Conservation (phyloP, 2,888 invertebrate species). For the Boloria selene region DNA sequence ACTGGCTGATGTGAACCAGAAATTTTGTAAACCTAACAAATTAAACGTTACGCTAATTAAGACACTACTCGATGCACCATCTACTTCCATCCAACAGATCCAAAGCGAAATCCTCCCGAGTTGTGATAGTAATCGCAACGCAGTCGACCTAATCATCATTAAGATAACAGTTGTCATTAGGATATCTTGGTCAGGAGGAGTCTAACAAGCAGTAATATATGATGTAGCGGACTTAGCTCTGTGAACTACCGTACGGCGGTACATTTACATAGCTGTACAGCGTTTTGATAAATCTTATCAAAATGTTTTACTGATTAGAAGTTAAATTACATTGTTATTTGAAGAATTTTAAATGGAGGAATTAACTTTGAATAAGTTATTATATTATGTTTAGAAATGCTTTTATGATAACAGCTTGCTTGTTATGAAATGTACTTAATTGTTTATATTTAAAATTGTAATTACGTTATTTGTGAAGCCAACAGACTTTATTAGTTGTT, state of each 20-base stretch:
- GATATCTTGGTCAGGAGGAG: slow-evolving; percentile 53
- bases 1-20: too few relatives aligned
- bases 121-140: slow-evolving; percentile 24
- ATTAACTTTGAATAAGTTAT: neutral
- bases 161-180: slow-evolving; percentile 55
- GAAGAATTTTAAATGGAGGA: slow-evolving; percentile 6
- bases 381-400: slow-evolving; percentile 1
- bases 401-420: neutral
- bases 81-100: neutral
- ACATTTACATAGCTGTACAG: slow-evolving; percentile 9
- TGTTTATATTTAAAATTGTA: too few relatives aligned
- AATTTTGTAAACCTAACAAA: too few relatives aligned
- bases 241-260: slow-evolving; percentile 23
- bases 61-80: neutral
- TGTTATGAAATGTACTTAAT: neutral
- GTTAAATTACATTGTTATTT: slow-evolving; percentile 21
- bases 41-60: neutral
- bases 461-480: too few relatives aligned
- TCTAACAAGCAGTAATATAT: slow-evolving; percentile 51
- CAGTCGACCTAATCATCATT: slow-evolving; percentile 53
- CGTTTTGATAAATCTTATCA: slow-evolving; percentile 15
- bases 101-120: slow-evolving; percentile 14
- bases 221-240: slow-evolving; percentile 23
- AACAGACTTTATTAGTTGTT: too few relatives aligned
- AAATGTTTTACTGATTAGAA: slow-evolving; percentile 12